Conservation (phyloP, 1,140 invertebrate species). For the Chironomus tepperi region DNA sequence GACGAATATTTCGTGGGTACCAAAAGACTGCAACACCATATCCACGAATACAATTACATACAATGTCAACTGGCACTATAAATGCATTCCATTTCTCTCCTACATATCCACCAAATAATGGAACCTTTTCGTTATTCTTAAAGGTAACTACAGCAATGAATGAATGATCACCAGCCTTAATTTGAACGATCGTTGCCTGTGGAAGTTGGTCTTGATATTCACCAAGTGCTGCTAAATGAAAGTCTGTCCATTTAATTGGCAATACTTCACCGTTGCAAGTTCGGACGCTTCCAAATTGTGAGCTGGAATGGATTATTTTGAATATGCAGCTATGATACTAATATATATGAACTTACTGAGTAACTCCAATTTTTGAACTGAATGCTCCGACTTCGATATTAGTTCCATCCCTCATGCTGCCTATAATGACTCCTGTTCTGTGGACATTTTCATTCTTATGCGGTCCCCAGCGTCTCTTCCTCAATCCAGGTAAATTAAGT, state of each 20-base stretch:
- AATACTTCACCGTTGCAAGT: constrained; percentile 27
- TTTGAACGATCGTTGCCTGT: constrained; percentile 29
- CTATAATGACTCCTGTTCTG: constrained; percentile 26
- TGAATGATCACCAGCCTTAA: constrained; percentile 29
- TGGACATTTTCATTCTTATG: neutral
- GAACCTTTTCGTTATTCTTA: constrained; percentile 25
- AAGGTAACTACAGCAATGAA: constrained; percentile 27
- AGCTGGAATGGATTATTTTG: constrained; percentile 28
- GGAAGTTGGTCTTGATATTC: constrained; percentile 29
- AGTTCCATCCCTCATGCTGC: constrained; percentile 30
- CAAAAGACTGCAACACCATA: constrained; percentile 28
- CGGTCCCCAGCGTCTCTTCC: neutral
- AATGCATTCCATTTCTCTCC: constrained; percentile 28
- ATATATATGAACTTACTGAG: constrained; percentile 30
- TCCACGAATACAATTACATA: constrained; percentile 29
- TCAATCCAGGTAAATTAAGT: neutral
- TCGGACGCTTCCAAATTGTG: constrained; percentile 34
- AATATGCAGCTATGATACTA: neutral
- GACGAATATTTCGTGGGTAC: constrained; percentile 24
- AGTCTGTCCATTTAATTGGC: constrained; percentile 31
- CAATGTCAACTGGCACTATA: constrained; percentile 28
- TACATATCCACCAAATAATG: constrained; percentile 26
- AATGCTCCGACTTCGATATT: constrained; percentile 30
- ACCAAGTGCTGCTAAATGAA: constrained; percentile 30
- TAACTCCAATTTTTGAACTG: constrained; percentile 29